These are phyloP conservation scores for Planococcus citri DNA, from an alignment of 1,140 invertebrate species.

Conservation along the genomic window DNA sequence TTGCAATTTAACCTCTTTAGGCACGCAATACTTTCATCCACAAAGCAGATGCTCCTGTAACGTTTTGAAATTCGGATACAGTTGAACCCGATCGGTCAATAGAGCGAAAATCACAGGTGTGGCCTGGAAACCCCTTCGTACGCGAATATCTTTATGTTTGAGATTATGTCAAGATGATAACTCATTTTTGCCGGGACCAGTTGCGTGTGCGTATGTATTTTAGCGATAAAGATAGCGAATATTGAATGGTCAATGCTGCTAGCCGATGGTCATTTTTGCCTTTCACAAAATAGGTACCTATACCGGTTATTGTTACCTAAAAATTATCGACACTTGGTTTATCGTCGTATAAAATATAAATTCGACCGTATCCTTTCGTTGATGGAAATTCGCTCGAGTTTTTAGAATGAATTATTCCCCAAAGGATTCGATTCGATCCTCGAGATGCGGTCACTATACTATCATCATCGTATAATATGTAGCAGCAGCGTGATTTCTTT, in stretches of 20 bases:
- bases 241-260: background rate
- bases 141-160: background rate
- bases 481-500: no score
- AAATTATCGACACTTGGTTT: constrained; percentile 17
- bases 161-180: constrained; percentile 18
- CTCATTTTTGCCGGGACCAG: constrained; percentile 7
- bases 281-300: background rate
- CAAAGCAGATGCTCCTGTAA: no score
- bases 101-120: constrained; percentile 17
- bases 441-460: no score
- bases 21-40: background rate
- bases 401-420: background rate
- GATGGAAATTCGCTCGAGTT: background rate
- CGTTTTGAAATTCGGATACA: background rate
- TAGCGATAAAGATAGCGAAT: background rate
- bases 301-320: constrained; percentile 12
- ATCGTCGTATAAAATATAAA: no score
- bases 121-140: constrained; percentile 7
- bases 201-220: background rate
- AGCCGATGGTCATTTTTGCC: constrained; percentile 1
- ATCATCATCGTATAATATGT: no score
- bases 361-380: background rate
- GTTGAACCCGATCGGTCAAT: constrained; percentile 1
- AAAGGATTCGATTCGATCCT: background rate
- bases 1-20: background rate